phyloP scores from a whole-genome alignment of 2,797 vertebrate genomes.

The Phaenicophaeus curvirostris region DNA sequence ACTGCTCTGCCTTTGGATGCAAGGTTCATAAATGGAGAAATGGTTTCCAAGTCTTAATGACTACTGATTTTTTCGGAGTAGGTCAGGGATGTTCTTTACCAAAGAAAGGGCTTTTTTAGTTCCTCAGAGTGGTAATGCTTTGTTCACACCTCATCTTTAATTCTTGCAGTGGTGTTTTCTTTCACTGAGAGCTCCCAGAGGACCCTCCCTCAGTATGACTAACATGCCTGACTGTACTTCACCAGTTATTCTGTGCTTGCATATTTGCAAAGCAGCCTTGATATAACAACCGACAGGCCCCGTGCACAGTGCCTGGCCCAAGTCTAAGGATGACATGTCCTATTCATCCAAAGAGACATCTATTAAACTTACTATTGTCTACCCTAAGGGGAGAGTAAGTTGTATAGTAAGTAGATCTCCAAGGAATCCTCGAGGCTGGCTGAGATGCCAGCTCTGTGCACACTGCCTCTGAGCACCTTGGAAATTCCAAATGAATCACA shows the following conservation, averaged over 20 bases:
- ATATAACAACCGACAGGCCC: neutral
- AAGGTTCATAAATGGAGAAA: neutral
- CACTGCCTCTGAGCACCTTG: neutral
- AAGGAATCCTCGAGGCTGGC: neutral
- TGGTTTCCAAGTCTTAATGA: neutral
- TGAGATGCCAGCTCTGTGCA: neutral
- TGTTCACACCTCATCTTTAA: slow-evolving; percentile 2
- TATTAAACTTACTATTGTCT: neutral
- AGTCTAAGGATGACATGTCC: neutral
- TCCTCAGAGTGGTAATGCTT: neutral
- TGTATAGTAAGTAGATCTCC: neutral
- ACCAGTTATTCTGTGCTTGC: neutral
- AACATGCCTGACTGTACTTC: neutral
- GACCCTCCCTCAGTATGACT: neutral
- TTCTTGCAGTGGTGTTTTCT: neutral
- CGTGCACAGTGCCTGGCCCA: neutral
- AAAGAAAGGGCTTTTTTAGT: neutral
- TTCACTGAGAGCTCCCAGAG: neutral
- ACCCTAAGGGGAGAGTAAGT: neutral
- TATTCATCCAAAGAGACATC: neutral
- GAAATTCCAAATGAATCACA: neutral
- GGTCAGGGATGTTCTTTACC: neutral
- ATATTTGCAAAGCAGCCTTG: neutral
- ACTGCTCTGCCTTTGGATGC: neutral
- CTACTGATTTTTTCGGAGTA: neutral